Evolutionary conservation across 2,113 vertebrate species (phyloP).

Genomic region (Thermophis baileyi): DNA sequence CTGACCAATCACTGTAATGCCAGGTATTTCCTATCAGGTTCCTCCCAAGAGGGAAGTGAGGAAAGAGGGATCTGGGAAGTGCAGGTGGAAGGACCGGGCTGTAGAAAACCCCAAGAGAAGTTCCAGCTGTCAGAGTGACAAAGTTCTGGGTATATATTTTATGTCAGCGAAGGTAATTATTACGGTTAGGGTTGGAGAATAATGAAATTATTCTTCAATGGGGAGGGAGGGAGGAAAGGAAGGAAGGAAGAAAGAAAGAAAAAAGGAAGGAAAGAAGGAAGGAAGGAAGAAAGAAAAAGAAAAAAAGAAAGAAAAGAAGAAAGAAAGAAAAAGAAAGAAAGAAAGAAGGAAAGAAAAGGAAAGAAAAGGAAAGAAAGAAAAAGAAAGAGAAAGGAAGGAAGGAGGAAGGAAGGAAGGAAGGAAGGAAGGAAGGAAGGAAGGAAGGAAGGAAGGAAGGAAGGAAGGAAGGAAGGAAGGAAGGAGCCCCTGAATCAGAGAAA

Average conservation of each 20-base stretch:
- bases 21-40: neutral
- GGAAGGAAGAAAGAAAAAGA: neutral
- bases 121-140: neutral
- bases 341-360: neutral
- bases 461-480: neutral
- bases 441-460: neutral
- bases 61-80: neutral
- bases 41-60: neutral
- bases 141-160: neutral
- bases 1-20: neutral
- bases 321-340: neutral
- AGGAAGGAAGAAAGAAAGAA: neutral
- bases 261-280: no score
- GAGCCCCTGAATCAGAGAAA: neutral
- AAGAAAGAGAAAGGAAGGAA: neutral
- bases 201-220: neutral
- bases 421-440: neutral
- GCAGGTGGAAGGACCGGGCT: neutral
- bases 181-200: neutral
- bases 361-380: no score
- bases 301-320: neutral
- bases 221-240: neutral
- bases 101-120: neutral
- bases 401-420: neutral
- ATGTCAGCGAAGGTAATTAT: neutral